Conservation (phyloP, 1,140 invertebrate species). For the Eumaeus atala region DNA sequence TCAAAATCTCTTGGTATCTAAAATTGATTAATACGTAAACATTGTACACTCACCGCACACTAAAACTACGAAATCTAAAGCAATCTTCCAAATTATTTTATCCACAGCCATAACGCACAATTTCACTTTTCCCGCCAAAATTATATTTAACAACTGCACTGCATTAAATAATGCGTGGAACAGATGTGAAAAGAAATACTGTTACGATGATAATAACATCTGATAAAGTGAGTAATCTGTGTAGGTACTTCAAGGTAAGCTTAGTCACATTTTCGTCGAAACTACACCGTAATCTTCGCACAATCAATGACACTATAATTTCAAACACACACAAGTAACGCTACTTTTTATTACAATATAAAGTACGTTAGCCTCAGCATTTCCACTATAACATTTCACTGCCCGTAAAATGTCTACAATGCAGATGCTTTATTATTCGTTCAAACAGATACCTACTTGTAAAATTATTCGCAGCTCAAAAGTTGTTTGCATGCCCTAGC, state of each 20-base stretch:
- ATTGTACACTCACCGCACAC: slow-evolving; percentile 46
- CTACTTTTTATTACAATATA: slow-evolving; percentile 9
- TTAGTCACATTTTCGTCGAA: slow-evolving; percentile 33
- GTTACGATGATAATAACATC: slow-evolving; percentile 26
- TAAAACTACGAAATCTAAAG: slow-evolving; percentile 48
- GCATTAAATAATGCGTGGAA: neutral
- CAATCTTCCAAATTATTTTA: slow-evolving; percentile 49
- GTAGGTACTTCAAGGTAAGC: slow-evolving; percentile 21
- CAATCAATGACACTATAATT: too few relatives aligned
- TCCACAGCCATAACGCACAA: slow-evolving; percentile 38
- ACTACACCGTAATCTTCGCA: slow-evolving; percentile 17
- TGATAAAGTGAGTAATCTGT: slow-evolving; percentile 37
- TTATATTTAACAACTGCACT: neutral
- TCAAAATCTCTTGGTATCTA: neutral
- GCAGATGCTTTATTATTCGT: too few relatives aligned
- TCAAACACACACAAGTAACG: neutral
- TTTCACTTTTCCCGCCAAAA: slow-evolving; percentile 9
- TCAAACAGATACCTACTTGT: too few relatives aligned
- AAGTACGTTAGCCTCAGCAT: neutral
- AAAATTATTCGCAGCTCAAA: too few relatives aligned
- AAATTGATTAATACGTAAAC: slow-evolving; percentile 15
- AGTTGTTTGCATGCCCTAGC: too few relatives aligned
- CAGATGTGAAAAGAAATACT: slow-evolving; percentile 10
- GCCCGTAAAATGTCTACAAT: too few relatives aligned
- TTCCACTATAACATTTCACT: too few relatives aligned